Conservation (phyloP, 2,888 invertebrate species). For the Agrochola litura region DNA sequence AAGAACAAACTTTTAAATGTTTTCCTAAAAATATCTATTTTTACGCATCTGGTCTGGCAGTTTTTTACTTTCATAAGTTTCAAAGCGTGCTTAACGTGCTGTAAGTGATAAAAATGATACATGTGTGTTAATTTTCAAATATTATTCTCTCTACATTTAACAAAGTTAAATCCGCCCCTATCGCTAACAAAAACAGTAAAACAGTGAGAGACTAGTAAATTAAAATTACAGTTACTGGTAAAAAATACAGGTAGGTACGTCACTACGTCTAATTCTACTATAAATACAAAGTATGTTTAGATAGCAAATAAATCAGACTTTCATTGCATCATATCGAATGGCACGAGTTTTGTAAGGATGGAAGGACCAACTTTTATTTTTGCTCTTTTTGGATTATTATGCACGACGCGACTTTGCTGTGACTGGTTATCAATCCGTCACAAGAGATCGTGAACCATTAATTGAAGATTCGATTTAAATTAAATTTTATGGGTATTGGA, state of each 20-base stretch:
- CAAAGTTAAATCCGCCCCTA: conserved; percentile 5
- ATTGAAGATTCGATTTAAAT: neutral
- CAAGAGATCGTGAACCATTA: neutral
- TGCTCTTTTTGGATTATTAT: conserved; percentile 12
- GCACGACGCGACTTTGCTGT: neutral
- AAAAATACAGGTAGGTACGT: conserved; percentile 58
- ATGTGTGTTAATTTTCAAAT: conserved; percentile 43
- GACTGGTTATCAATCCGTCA: neutral
- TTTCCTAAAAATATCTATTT: conserved; percentile 11
- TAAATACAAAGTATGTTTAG: conserved; percentile 55
- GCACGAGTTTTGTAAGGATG: conserved; percentile 47
- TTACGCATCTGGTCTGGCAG: neutral
- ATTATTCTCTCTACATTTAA: conserved; percentile 38
- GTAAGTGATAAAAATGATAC: conserved; percentile 55
- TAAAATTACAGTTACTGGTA: conserved; percentile 66
- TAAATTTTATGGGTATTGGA: neutral
- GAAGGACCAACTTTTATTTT: conserved; percentile 34
- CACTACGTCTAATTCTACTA: conserved; percentile 55
- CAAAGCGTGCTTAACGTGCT: conserved; percentile 33
- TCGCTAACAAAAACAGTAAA: conserved; percentile 62
- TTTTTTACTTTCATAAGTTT: conserved; percentile 12
- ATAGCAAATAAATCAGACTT: conserved; percentile 68
- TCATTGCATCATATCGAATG: conserved; percentile 54
- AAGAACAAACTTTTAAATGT: neutral
- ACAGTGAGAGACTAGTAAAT: conserved; percentile 71